These are phyloP conservation scores for Teleiodes luculella DNA, from an alignment of 2,888 invertebrate species.

Conservation along the genomic window DNA sequence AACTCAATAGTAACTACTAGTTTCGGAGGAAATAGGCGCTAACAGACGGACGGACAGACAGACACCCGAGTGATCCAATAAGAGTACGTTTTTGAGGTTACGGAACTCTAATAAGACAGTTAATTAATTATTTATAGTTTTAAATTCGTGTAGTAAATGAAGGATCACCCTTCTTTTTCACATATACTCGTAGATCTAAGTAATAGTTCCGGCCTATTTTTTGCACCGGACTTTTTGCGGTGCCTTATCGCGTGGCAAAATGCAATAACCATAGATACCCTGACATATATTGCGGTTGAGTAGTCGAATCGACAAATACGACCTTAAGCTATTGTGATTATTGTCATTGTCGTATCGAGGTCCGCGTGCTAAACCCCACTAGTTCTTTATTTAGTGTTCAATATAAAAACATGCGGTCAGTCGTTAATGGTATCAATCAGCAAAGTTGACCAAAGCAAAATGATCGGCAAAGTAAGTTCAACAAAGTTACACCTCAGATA, in stretches of 20 bases:
- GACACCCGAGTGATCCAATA: too few species aligned
- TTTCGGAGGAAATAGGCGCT: too few species aligned
- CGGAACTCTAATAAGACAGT: too few species aligned
- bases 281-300: constrained; percentile 62
- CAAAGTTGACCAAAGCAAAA: constrained; percentile 50
- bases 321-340: constrained; percentile 60
- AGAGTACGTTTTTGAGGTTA: too few species aligned
- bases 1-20: too few species aligned
- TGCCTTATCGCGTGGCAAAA: constrained; percentile 38
- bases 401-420: constrained; percentile 63
- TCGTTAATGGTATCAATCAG: constrained; percentile 57
- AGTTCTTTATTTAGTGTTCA: constrained; percentile 48
- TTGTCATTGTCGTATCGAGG: constrained; percentile 57
- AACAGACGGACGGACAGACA: too few species aligned
- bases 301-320: constrained; percentile 41
- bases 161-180: too few species aligned
- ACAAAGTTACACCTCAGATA: too few species aligned
- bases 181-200: too few species aligned
- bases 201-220: neutral
- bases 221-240: neutral
- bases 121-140: too few species aligned
- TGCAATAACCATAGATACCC: constrained; percentile 49
- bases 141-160: too few species aligned
- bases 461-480: constrained; percentile 66
- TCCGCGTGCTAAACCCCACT: constrained; percentile 60